Base-by-base conservation (phyloP, 1,140 invertebrate species). In the Drosophila guanche region DNA sequence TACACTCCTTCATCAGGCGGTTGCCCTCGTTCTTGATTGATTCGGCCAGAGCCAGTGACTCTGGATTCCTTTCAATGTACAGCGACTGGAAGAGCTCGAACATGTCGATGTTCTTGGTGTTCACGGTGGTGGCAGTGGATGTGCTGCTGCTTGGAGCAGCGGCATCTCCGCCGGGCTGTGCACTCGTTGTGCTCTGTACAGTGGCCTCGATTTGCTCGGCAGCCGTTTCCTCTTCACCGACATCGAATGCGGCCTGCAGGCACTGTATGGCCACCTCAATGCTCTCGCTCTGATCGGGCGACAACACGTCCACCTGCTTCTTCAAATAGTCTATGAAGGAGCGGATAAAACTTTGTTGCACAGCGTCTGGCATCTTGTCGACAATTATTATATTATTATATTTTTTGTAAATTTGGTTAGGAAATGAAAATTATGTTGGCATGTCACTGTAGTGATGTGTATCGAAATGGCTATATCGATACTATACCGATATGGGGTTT, bases 21-120 rank as follows among this genome's bases (percentile, higher is more conserved):
- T 99, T 99, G 50, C 97, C 98, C 92, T 96, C 94, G 76, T 95
- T 95, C 90, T 98, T 97, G 1, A 96, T 92, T 45, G 91, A 92
- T 91, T 97, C 96, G 1, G 96, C 97, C 83, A 95, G 92, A 4
- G 91, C 91, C 81, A 94, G 93, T 4, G 92, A 92, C 71, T 95
- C 94, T 1, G 93, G 86, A 41, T 92, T 92, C 5, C 79, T 71
- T 59, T 90, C 88, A 79, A 91, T 66, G 60, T 81, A 89, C 47
- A 90, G 20, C 37, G 78, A 92, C 56, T 79, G 92, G 47, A 90
- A 92, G 54, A 92, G 79, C 79, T 93, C 94, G 80, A 92, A 92
- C 89, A 92, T 91, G 72, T 92, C 93, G 22, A 91, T 91, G 69
- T 76, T 92, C 75, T 89, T 92, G 42, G 61, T 65, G 47, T 73